phyloP scores from a whole-genome alignment of 2,113 vertebrate species.

The Nerophis ophidion region DNA sequence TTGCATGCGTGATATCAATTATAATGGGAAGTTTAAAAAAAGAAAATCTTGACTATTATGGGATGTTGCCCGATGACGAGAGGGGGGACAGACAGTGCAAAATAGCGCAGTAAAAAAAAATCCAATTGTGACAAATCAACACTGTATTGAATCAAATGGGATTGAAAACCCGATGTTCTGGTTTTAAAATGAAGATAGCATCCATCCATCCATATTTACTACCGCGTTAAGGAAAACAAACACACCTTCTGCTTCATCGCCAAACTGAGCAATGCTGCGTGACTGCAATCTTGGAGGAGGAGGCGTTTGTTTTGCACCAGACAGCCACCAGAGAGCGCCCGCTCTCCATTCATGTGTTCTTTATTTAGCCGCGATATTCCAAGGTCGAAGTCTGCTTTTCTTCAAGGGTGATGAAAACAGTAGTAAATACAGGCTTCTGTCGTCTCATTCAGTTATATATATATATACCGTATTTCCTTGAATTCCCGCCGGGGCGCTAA shows the following conservation, averaged over 20 bases:
- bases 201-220: too few relatives aligned
- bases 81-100: conserved; percentile 18
- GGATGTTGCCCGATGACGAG: not conserved
- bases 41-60: conserved; percentile 11
- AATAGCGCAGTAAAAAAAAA: not conserved
- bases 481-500: too few relatives aligned
- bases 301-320: conserved; percentile 49
- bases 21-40: not conserved
- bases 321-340: conserved; percentile 35
- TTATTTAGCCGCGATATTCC: conserved; percentile 38
- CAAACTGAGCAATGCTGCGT: conserved; percentile 54
- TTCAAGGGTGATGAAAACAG: not conserved
- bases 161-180: not conserved
- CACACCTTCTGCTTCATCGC: conserved; percentile 33
- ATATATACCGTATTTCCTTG: too few relatives aligned
- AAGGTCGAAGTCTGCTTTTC: conserved; percentile 40
- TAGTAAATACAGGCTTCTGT: too few relatives aligned
- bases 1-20: not conserved
- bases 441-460: too few relatives aligned
- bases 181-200: not conserved
- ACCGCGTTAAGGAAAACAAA: not conserved
- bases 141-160: not conserved
- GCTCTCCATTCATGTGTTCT: conserved; percentile 31
- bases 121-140: not conserved
- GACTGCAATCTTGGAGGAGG: conserved; percentile 43